Conservation (phyloP, 2,888 invertebrate genomes). For the Encarsia formosa region DNA sequence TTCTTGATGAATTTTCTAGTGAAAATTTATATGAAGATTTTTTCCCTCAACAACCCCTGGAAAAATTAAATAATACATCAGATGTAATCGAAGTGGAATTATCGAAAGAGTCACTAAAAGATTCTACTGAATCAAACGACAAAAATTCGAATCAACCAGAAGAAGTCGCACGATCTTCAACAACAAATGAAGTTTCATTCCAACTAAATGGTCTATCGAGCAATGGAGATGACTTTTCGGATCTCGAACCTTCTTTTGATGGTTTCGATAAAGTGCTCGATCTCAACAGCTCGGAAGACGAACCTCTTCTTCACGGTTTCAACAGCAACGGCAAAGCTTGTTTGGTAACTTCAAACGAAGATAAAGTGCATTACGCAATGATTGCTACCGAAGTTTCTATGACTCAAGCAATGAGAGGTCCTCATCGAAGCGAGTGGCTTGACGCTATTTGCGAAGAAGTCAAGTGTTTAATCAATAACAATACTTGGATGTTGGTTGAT, state of each 20-base stretch:
- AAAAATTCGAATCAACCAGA: no score
- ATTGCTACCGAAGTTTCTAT: background rate
- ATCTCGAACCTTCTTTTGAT: no score
- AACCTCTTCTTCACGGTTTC: background rate
- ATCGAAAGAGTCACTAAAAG: no score
- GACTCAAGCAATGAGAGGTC: slow-evolving; percentile 12
- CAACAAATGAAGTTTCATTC: no score
- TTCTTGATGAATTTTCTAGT: background rate
- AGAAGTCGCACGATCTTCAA: no score
- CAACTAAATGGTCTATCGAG: no score
- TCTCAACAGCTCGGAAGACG: background rate
- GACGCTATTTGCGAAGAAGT: slow-evolving; percentile 7
- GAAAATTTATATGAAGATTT: background rate
- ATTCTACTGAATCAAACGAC: no score
- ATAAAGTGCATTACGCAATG: background rate
- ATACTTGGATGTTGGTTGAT: slow-evolving; percentile 21
- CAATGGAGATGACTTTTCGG: no score
- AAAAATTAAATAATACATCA: no score
- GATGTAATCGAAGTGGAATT: no score
- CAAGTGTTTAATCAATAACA: slow-evolving; percentile 15
- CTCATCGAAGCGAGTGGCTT: slow-evolving; percentile 2
- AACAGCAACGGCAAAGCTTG: background rate
- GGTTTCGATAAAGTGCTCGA: no score
- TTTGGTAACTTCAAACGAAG: background rate
- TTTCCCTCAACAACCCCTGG: no score